phyloP scores from a whole-genome alignment of 2,113 vertebrate genomes.

The Bolborhynchus lineola region DNA sequence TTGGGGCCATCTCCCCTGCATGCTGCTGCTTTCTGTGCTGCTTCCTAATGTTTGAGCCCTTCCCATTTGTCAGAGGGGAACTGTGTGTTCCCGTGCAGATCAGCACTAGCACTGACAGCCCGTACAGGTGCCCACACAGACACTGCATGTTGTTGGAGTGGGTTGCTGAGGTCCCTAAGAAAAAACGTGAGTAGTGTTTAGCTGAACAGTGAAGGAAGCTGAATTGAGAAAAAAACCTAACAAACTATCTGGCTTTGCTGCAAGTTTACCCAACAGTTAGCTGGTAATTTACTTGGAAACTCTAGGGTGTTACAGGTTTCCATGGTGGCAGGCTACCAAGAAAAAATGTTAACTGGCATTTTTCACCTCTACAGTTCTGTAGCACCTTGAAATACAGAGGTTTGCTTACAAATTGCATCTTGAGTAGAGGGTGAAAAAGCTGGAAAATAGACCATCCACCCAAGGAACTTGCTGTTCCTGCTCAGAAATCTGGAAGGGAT shows the following conservation, averaged over 20 bases:
- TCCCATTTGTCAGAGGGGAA: neutral
- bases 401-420: neutral
- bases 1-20: neutral
- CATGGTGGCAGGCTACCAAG: neutral
- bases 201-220: neutral
- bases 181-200: neutral
- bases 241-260: neutral
- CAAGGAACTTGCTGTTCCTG: neutral
- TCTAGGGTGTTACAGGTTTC: neutral
- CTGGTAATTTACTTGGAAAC: neutral
- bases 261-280: neutral
- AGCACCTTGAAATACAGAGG: neutral
- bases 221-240: neutral
- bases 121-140: neutral
- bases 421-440: neutral
- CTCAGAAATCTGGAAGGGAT: neutral
- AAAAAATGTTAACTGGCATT: neutral
- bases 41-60: neutral
- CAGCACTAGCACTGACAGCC: neutral
- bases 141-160: neutral
- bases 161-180: neutral
- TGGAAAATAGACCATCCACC: neutral
- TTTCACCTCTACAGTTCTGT: neutral
- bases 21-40: neutral
- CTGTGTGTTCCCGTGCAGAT: neutral